phyloP scores from a whole-genome alignment of 2,113 vertebrate genomes.

The Centropristis striata region DNA sequence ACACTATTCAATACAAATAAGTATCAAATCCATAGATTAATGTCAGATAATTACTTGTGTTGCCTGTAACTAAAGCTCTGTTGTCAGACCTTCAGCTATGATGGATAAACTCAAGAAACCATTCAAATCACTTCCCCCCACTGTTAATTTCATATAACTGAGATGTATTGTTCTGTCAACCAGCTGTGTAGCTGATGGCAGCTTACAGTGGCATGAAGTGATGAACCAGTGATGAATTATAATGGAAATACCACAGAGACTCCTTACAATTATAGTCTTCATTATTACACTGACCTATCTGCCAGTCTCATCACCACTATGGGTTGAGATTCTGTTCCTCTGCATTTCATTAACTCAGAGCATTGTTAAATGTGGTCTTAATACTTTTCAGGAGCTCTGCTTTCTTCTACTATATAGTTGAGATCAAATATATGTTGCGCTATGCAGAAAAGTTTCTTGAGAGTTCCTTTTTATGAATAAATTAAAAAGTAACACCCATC shows the following conservation, averaged over 20 bases:
- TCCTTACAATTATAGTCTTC: neutral
- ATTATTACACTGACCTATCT: neutral
- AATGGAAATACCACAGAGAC: conserved; percentile 8
- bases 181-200: neutral
- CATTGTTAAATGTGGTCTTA: neutral
- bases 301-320: neutral
- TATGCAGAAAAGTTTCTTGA: neutral
- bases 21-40: no score
- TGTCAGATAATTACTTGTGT: no score
- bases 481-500: neutral
- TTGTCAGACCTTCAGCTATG: neutral
- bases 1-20: no score
- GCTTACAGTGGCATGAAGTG: neutral
- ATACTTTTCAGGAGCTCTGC: neutral
- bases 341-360: neutral
- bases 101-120: neutral
- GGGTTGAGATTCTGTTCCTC: neutral
- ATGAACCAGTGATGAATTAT: no score
- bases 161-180: neutral
- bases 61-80: no score
- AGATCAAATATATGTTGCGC: neutral
- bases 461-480: neutral
- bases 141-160: neutral
- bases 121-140: neutral
- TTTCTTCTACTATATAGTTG: neutral